Base-by-base conservation (phyloP, 30 jellyfish, hydroid and myxozoan genomes). In the Haliclystus octoradiatus region DNA sequence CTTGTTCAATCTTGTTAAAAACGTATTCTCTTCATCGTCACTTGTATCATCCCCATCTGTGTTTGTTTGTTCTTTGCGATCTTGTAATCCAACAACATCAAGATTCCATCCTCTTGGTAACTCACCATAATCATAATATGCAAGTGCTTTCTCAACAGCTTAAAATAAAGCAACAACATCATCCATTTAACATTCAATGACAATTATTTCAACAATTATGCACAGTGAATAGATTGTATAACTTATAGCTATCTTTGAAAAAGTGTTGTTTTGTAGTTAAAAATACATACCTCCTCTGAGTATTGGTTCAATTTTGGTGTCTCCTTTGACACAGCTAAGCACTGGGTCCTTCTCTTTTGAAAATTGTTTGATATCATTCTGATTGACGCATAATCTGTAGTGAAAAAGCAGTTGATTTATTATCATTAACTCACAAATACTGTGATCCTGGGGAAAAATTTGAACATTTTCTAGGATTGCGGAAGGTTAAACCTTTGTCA, bases 21-120 rank as follows among this genome's bases (percentile, higher is more conserved):
- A 89, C 24, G 49, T 78, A 34, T 75, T 78, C 63, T 83, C 94
- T 49, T 89, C 98, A 22, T 30, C 74, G 33, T 57, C 66, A 3
- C 31, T 70, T 5, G 50, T 24, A 9, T 66, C 79, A 28, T 81
- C 98, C 7, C 73, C 93, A 2, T 77, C 90, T 31, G 85, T 46
- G 51, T 92, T 75, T 23, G 80, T 75, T 31, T 86, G 57, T 53
- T 81, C 93, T 19, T 75, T 72, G 29, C 31, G 66, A 31, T 75
- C 93, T 23, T 75, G 57, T 19, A 40, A 19, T 5, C 57, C 9
- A 9, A 40, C 68, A 60, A 81, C 75, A 66, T 75, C 83, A 12
- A 89, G 62, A 28, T 81, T 79, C 98, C 98, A 89, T 1, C 98
- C 98, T 53, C 84, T 81, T 23, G 98, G 98, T 32, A 89, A 46